Evolutionary conservation across 2,888 invertebrate species (phyloP).

Genomic region (Trilocha varians): DNA sequence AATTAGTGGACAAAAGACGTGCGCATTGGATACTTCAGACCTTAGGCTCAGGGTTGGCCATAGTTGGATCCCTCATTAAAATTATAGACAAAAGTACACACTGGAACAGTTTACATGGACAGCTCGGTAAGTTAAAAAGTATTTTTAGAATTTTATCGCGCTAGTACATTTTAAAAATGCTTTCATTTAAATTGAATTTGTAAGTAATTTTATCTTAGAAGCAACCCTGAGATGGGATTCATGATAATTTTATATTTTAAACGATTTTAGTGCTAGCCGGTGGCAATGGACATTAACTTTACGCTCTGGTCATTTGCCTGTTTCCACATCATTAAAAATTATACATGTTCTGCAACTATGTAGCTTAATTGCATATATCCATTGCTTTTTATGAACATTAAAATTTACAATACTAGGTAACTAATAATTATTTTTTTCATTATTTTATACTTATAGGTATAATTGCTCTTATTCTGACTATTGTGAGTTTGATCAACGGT

Average conservation of each 20-base stretch:
- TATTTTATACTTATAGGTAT: slow-evolving; percentile 26
- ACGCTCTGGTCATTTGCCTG: too few relatives aligned
- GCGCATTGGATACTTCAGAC: slow-evolving; percentile 37
- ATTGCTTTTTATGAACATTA: too few relatives aligned
- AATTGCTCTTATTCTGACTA: slow-evolving; percentile 44
- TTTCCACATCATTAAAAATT: too few relatives aligned
- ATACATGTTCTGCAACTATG: too few relatives aligned
- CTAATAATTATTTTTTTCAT: neutral
- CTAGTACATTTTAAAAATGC: neutral
- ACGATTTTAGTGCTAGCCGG: too few relatives aligned
- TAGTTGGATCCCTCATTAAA: slow-evolving; percentile 30
- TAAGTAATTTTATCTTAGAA: too few relatives aligned
- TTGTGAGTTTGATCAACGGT: slow-evolving; percentile 39
- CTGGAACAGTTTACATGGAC: slow-evolving; percentile 34
- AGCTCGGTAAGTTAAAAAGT: slow-evolving; percentile 28
- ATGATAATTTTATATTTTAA: too few relatives aligned
- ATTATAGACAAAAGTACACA: slow-evolving; percentile 27
- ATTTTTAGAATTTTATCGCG: neutral
- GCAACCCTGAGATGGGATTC: too few relatives aligned
- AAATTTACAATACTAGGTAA: too few relatives aligned
- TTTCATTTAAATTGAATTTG: too few relatives aligned
- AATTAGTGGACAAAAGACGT: slow-evolving; percentile 25
- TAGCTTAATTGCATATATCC: too few relatives aligned
- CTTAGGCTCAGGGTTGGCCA: slow-evolving; percentile 29
- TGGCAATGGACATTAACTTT: too few relatives aligned